Evolutionary conservation across 2,888 invertebrate genomes (phyloP).

Genomic region (Cyclophora albipunctata): DNA sequence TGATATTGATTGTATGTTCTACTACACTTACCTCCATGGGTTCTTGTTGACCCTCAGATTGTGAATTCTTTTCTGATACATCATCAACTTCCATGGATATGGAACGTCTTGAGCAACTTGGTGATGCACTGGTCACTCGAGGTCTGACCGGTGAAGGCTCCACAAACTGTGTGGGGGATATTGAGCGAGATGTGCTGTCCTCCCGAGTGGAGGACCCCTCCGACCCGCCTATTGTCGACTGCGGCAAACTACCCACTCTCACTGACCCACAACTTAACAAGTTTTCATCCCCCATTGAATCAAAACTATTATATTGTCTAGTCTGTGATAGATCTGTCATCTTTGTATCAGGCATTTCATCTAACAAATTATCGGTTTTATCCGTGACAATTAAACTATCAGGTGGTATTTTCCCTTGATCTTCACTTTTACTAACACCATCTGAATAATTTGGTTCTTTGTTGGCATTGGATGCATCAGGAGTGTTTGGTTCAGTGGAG

Average conservation of each 20-base stretch:
- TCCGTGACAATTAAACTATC: conserved; percentile 69
- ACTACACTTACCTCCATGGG: conserved; percentile 58
- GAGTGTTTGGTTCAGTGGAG: conserved; percentile 47
- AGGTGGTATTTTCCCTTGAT: conserved; percentile 58
- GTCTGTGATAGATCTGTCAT: conserved; percentile 70
- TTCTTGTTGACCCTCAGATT: conserved; percentile 57
- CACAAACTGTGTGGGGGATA: conserved; percentile 66
- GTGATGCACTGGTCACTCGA: conserved; percentile 52
- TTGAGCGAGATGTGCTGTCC: conserved; percentile 62
- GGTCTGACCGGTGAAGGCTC: conserved; percentile 62
- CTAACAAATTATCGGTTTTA: conserved; percentile 62
- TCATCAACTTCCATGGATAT: conserved; percentile 71
- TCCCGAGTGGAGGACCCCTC: conserved; percentile 55
- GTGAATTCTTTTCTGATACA: conserved; percentile 61
- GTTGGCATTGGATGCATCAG: conserved; percentile 48
- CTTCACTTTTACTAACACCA: conserved; percentile 49
- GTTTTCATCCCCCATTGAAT: conserved; percentile 67
- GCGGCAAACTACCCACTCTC: conserved; percentile 54
- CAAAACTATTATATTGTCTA: conserved; percentile 68
- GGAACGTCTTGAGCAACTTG: conserved; percentile 64
- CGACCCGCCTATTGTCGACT: conserved; percentile 48
- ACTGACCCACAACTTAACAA: conserved; percentile 65
- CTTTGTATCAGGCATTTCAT: conserved; percentile 71
- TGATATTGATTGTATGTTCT: background rate
- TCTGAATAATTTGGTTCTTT: conserved; percentile 58